Conservation (phyloP, 2,113 vertebrate genomes). For the Paracanthobrama guichenoti region DNA sequence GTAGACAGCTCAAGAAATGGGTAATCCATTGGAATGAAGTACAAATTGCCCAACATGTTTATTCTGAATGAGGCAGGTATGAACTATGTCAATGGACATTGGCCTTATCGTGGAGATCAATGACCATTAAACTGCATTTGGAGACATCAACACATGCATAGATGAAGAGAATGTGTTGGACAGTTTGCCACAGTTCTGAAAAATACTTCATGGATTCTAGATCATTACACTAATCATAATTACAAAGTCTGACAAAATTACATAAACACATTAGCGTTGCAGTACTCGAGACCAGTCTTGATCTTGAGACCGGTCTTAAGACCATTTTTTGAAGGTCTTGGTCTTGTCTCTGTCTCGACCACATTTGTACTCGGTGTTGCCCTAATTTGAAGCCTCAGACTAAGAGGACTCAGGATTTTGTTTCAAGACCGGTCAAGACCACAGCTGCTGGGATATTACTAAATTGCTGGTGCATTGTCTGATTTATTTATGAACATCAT, state of each 20-base stretch:
- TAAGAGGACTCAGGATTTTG: no score
- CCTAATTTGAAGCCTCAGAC: no score
- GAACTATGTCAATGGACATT: neutral
- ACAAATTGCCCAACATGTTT: conserved; percentile 9
- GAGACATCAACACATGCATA: neutral
- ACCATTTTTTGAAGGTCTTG: no score
- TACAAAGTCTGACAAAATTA: neutral
- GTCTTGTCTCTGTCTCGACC: no score
- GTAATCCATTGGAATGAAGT: conserved; percentile 25
- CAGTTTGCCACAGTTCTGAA: neutral
- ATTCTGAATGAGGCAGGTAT: neutral
- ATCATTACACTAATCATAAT: neutral
- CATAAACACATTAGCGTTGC: conserved; percentile 1
- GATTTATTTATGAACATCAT: no score
- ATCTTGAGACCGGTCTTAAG: no score
- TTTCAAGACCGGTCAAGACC: no score
- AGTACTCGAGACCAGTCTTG: no score
- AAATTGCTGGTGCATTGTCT: no score
- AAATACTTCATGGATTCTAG: neutral
- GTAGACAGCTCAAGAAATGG: neutral
- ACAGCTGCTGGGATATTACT: no score
- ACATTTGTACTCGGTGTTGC: no score
- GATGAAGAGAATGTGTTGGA: neutral
- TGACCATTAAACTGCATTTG: neutral
- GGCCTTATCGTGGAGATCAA: conserved; percentile 5